A percentile compares a stretch with the other conserved stretches of the same genome.
Conservation (phyloP, 2,888 invertebrate genomes). For the Ectobius pallidus region DNA sequence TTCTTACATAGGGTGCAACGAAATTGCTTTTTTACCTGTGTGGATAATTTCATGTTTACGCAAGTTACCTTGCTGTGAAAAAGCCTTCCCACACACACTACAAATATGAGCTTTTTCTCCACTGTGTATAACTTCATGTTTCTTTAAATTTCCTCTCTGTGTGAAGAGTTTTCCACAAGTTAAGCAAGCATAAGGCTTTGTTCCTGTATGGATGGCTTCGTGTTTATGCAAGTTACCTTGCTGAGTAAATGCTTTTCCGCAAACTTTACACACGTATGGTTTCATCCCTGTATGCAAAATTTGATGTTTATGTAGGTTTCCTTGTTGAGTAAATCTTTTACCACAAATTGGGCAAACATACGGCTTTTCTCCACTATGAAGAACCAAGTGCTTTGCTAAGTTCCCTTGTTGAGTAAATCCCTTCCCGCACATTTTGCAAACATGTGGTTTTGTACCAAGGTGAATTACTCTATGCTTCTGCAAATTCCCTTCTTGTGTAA, state of each 20-base stretch:
- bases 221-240: constrained; percentile 13
- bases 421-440: not conserved
- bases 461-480: not conserved
- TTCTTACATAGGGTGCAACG: not conserved
- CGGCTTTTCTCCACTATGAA: constrained; percentile 5
- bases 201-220: constrained; percentile 5
- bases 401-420: constrained; percentile 1
- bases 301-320: constrained; percentile 4
- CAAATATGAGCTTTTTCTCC: constrained; percentile 8
- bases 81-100: constrained; percentile 11
- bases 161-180: not conserved
- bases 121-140: constrained; percentile 16
- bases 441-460: not conserved
- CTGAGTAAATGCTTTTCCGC: not conserved
- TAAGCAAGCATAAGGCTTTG: not conserved
- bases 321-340: not conserved
- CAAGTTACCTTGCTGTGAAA: constrained; percentile 9
- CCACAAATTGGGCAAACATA: not conserved
- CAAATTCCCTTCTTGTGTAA: constrained; percentile 2
- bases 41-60: not conserved
- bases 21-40: constrained; percentile 4
- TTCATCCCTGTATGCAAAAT: not conserved
- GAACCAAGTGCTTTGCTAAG: not conserved
- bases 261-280: constrained; percentile 2
- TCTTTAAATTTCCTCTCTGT: constrained; percentile 2